Base-by-base conservation (phyloP, 2,888 invertebrate genomes). In the Apotomis capreana region DNA sequence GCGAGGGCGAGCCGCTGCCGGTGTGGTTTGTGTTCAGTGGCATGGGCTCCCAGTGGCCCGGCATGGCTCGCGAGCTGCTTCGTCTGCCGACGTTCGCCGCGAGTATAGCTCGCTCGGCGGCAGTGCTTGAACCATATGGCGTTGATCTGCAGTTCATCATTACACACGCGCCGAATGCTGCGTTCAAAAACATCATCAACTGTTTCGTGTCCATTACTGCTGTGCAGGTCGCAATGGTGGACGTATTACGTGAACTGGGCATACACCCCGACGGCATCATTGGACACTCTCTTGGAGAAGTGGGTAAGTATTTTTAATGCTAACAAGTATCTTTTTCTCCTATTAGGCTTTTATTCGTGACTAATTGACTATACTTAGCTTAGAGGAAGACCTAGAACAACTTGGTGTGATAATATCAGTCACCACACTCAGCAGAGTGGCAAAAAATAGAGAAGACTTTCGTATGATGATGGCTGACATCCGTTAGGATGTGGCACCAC, bases 11-110 rank as follows among this genome's bases (percentile, higher is more conserved):
- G 58, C 94, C 95, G 76, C 95, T 97, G n/a, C 98, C 99, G 0
- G 91, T 99, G 70, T 99, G 99, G 98, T 99, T 95, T 89, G 95
- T 99, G 75, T 99, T 98, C 92, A 97, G 98, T 59, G 99, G 99
- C 74, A 99, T 99, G 99, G 99, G 99, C 10, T 96, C 97, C 57
- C 99, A 99, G 91, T 99, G 99, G 99, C 95, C 97, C 60, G 98
- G 98, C 80, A 99, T 99, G 99, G 99, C 96, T 12, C 96, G 96
- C 84, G 95, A 96, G 74, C 94, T 99, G 77, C 96, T 99, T 95
- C 90, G 94, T 76, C 93, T 99, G 75, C 97, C 98, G 69, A 91
- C 94, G 0, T 99, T 99, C 92, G 95, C 95, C 76, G 94, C 95
- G 69, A 96, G 97, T 72, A 95, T 99, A 77, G 93, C 94, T 77